Percentiles rank a stretch among this genome's conserved stretches.
phyloP scores from a whole-genome alignment of 1,140 invertebrate genomes.

The Cardiocondyla obscurior region DNA sequence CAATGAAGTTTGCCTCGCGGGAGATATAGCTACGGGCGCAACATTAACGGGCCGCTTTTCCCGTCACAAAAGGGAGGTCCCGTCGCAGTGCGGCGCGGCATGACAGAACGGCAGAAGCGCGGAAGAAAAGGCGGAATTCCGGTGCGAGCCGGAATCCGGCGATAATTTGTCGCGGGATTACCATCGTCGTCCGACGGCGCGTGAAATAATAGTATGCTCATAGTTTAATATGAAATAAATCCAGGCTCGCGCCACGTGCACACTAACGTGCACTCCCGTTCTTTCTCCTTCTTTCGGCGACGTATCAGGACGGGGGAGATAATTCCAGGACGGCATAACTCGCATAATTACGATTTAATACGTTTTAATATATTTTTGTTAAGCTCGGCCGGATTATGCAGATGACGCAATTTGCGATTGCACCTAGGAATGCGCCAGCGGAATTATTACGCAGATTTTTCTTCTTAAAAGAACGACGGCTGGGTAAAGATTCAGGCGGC shows the following conservation, averaged over 20 bases:
- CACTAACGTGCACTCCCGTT: too few relatives aligned
- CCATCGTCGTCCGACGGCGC: conserved; percentile 41
- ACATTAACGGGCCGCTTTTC: conserved; percentile 19
- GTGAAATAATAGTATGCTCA: conserved; percentile 65
- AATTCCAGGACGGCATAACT: neutral
- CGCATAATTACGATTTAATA: neutral
- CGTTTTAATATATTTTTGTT: conserved; percentile 25
- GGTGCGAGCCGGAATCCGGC: conserved; percentile 38
- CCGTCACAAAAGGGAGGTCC: neutral
- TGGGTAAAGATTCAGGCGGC: too few relatives aligned
- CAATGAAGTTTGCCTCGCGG: conserved; percentile 34
- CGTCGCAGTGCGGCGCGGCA: conserved; percentile 18
- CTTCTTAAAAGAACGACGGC: neutral
- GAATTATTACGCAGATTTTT: neutral
- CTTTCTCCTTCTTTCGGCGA: neutral
- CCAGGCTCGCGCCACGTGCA: too few relatives aligned
- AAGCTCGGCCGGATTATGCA: neutral
- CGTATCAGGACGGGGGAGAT: neutral
- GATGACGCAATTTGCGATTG: neutral
- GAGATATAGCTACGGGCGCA: conserved; percentile 2
- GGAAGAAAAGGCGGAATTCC: conserved; percentile 61
- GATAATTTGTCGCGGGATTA: conserved; percentile 64
- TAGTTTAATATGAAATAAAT: conserved; percentile 69
- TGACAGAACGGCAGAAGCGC: conserved; percentile 50
- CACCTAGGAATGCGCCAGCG: neutral